A percentile compares a stretch with the other conserved stretches of the same genome.
These are phyloP conservation scores for Baronia brevicornis DNA, from an alignment of 2,888 invertebrate species.

Conservation along the genomic window DNA sequence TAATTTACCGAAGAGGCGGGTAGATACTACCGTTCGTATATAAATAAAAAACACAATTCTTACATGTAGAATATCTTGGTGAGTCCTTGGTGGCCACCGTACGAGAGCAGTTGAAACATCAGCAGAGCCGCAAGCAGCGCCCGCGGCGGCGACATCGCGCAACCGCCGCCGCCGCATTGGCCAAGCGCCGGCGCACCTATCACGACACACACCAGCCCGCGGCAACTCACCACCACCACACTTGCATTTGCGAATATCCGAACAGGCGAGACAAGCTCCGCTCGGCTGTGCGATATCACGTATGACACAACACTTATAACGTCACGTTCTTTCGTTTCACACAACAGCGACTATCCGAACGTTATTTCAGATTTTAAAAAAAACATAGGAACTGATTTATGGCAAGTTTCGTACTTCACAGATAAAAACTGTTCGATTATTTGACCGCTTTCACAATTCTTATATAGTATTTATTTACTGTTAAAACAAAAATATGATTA, in stretches of 20 bases:
- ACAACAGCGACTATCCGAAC: conserved; percentile 1
- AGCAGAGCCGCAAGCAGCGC: conserved; percentile 68
- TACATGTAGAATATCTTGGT: conserved; percentile 73
- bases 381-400: too few species aligned
- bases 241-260: conserved; percentile 5
- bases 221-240: conserved; percentile 11
- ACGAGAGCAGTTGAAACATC: conserved; percentile 65
- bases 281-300: too few species aligned
- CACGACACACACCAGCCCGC: conserved; percentile 34
- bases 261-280: neutral
- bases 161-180: conserved; percentile 68
- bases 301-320: too few species aligned
- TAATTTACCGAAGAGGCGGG: neutral
- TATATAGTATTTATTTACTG: too few species aligned
- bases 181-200: conserved; percentile 55
- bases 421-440: too few species aligned
- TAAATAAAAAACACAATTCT: conserved; percentile 23
- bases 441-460: too few species aligned
- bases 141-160: conserved; percentile 71
- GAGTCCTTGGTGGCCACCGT: conserved; percentile 73
- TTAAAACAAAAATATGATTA: too few species aligned
- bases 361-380: too few species aligned
- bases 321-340: too few species aligned
- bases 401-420: too few species aligned
- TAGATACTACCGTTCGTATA: neutral